These are phyloP conservation scores for Pseudomyrmex dendroicus DNA, from an alignment of 1,140 invertebrate species.

Conservation along the genomic window DNA sequence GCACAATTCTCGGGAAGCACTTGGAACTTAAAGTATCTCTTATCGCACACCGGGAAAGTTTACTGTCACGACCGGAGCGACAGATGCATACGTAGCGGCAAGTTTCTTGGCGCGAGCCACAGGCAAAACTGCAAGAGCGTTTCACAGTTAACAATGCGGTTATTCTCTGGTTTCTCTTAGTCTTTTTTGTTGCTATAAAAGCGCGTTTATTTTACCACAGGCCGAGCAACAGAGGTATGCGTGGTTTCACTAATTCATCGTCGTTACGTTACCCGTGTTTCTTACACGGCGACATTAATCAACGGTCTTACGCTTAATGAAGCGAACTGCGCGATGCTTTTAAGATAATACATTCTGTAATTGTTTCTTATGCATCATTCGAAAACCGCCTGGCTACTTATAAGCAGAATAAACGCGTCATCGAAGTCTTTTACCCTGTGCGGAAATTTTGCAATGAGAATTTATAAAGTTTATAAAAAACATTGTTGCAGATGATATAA, in stretches of 20 bases:
- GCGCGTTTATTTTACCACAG: slow-evolving; percentile 27
- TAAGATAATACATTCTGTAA: slow-evolving; percentile 52
- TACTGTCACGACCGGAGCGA: slow-evolving; percentile 36
- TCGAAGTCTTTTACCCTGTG: background rate
- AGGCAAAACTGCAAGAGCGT: slow-evolving; percentile 43
- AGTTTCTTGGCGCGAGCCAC: slow-evolving; percentile 42
- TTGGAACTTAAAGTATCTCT: slow-evolving; percentile 51
- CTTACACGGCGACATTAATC: slow-evolving; percentile 46
- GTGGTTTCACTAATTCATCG: slow-evolving; percentile 55
- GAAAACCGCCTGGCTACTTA: background rate
- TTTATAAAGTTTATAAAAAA: background rate
- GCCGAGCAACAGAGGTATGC: slow-evolving; percentile 22
- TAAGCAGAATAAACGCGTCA: background rate
- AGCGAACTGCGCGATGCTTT: slow-evolving; percentile 43
- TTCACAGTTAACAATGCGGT: slow-evolving; percentile 56
- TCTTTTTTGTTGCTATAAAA: slow-evolving; percentile 47
- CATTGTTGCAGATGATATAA: too few relatives aligned
- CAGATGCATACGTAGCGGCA: slow-evolving; percentile 42
- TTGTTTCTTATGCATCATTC: slow-evolving; percentile 46
- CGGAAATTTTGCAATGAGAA: background rate
- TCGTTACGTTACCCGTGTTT: slow-evolving; percentile 43
- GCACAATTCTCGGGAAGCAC: slow-evolving; percentile 15
- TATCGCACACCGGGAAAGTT: slow-evolving; percentile 34
- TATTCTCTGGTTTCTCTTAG: slow-evolving; percentile 1
- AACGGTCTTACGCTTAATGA: slow-evolving; percentile 59